These are phyloP conservation scores for Tangara arthus DNA, from an alignment of 2,797 vertebrate genomes.

Conservation along the genomic window DNA sequence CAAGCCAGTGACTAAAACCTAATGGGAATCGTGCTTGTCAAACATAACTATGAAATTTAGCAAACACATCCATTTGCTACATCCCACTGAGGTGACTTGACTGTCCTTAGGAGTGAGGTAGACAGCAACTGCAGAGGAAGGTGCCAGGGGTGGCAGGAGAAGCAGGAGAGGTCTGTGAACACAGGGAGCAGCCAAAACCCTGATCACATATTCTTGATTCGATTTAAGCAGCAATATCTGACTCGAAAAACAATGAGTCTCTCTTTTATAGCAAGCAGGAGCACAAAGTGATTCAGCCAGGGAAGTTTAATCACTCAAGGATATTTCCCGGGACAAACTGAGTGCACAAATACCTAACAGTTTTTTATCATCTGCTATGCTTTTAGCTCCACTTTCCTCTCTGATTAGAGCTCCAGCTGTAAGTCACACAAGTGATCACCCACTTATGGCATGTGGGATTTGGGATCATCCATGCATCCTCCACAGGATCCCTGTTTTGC, in stretches of 20 bases:
- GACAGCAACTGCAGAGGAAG: not conserved
- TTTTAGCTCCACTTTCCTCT: conserved; percentile 47
- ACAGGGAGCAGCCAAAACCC: not conserved
- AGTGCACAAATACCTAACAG: conserved; percentile 21
- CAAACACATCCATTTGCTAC: not conserved
- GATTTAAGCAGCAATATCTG: not conserved
- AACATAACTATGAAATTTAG: not conserved
- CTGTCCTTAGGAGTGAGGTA: not conserved
- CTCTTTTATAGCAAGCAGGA: not conserved
- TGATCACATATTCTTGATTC: not conserved
- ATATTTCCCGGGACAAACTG: conserved; percentile 56
- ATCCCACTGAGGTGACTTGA: rapidly evolving
- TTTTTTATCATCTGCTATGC: conserved; percentile 38
- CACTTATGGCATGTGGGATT: rapidly evolving
- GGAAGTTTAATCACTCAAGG: conserved; percentile 34
- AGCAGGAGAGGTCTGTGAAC: not conserved
- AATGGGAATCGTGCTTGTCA: not conserved
- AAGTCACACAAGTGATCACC: rapidly evolving
- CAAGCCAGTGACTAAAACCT: not conserved
- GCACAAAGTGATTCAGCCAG: not conserved
- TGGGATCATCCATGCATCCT: rapidly evolving
- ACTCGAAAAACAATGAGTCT: not conserved
- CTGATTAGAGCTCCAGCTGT: conserved; percentile 19
- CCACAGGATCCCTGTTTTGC: not conserved
- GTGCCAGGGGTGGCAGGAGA: not conserved